Evolutionary conservation across 2,113 vertebrate species (phyloP), one percentile per base, ranked within the genome.

Genomic region (Phrynocephalus versicolor): DNA sequence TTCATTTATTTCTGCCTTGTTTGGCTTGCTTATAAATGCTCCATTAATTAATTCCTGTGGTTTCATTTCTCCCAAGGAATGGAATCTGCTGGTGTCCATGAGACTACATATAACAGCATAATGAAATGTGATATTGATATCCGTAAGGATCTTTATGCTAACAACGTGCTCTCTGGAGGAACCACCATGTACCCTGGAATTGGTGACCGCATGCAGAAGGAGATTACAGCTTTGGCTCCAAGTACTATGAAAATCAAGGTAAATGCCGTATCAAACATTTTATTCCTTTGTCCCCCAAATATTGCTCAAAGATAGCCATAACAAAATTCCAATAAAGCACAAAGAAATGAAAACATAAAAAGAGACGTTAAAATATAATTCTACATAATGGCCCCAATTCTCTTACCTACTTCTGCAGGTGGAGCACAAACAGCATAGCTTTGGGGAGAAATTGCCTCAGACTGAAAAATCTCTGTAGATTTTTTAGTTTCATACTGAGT

Each of bases 91-190:
- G 88, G 90, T 64, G 23, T 91, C 87, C 89, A 89, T 0, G 15
- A 89, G 91, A 71, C 79, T 16, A 87, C 88, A 8, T 90, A n/a
- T 18, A 93, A 87, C 57, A 76, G 89, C 16, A 96, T 97, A 94
- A 97, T 98, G 97, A 97, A 97, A 94, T 97, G 97, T 62, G 97
- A 97, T 88, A 97, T 96, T 19, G 97, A 97, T 91, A 97, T 98
- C 92, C 95, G 95, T 33, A 96, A 97, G 91, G 97, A 98, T 84
- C 94, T 97, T 85, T 97, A 97, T 2, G 97, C 97, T 86, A 97
- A 97, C 94, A 98, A 97, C 0, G 94, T 97, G 58, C 95, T 98
- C 82, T 97, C 97, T 3, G 97, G 97, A 25, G 97, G 96, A 72
- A 95, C 97, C 84, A 97, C 95, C 7, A 95, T 97, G 96, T 97